Percentiles rank a stretch among this genome's conserved stretches.
Conservation (phyloP, 2,888 invertebrate genomes). For the Ethmia dodecea region DNA sequence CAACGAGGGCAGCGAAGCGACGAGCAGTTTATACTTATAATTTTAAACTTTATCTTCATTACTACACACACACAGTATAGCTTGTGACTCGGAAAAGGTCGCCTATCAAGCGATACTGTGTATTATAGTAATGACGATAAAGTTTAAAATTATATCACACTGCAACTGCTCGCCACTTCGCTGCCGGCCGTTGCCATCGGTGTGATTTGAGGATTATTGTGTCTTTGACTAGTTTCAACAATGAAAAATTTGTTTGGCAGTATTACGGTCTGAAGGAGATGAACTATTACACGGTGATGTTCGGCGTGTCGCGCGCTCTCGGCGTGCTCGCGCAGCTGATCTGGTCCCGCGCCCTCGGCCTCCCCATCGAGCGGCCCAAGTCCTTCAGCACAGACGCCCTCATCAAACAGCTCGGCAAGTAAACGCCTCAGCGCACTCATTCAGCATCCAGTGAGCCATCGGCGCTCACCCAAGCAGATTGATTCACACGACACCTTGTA, state of each 20-base stretch:
- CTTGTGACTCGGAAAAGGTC: too few species aligned
- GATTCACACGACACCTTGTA: slow-evolving; percentile 42
- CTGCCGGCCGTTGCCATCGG: too few species aligned
- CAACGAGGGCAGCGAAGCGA: too few species aligned
- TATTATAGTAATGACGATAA: too few species aligned
- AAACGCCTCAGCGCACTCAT: slow-evolving; percentile 22
- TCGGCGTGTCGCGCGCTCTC: slow-evolving; percentile 93
- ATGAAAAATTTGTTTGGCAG: slow-evolving; percentile 71
- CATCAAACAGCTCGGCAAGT: slow-evolving; percentile 62
- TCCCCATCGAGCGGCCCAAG: slow-evolving; percentile 92
- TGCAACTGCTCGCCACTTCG: too few species aligned
- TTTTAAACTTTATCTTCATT: too few species aligned
- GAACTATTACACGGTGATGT: slow-evolving; percentile 96
- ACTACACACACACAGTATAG: too few species aligned
- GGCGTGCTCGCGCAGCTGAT: slow-evolving; percentile 90
- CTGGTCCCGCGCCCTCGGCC: slow-evolving; percentile 91
- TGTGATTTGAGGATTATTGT: too few species aligned
- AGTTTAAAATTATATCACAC: too few species aligned
- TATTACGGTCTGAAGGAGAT: slow-evolving; percentile 95
- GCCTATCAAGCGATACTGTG: too few species aligned
- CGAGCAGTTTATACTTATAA: too few species aligned
- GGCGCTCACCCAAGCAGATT: slow-evolving; percentile 9
- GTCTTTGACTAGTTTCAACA: too few species aligned
- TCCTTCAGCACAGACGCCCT: slow-evolving; percentile 85
- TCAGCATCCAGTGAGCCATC: neutral